Base-by-base conservation (phyloP, 2,113 vertebrate genomes). In the Bothrops jararaca region DNA sequence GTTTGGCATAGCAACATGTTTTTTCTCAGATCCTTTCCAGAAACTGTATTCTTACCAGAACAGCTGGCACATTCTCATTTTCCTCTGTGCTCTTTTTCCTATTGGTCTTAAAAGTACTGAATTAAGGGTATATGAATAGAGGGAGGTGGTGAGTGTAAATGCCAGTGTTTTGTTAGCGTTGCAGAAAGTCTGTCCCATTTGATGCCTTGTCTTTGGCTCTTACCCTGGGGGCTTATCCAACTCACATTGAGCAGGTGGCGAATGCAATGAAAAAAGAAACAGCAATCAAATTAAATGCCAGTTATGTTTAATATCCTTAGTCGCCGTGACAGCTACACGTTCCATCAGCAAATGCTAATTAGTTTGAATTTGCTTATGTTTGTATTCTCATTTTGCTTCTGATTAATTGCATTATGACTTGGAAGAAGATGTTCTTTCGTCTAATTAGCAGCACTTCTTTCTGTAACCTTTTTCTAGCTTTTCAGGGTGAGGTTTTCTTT, bases 361-460 rank as follows among this genome's bases (percentile, higher is more conserved):
- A 96, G 91, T 92, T 95, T 96, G 95, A 97, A 95, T 94, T 95
- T 97, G 95, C 96, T 97, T 97, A 94, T 80, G 90, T 95, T 92
- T 92, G 57, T 96, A 91, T 95, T 95, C 93, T 50, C 85, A 92
- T 58, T 92, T 95, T 88, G 92, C 29, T 93, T 94, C 91, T 96
- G 60, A 96, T 96, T 92, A 95, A 97, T 91, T 93, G 74, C 93
- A 95, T 92, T 87, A 92, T 92, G 93, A 26, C 74, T 94, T 94
- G 93, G 64, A 89, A 90, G 93, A 92, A 5, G 92, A 86, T 90
- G 92, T 93, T 94, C 60, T 96, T 56, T 95, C 91, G 85, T 91
- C 85, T 96, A 95, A 94, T 93, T 95, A 94, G 92, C 93, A 94
- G 94, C 57, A 92, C 91, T 42, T 90, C 94, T 88, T 93, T 93